Conservation (phyloP, 1,140 invertebrate species). For the Diorhabda carinulata region DNA sequence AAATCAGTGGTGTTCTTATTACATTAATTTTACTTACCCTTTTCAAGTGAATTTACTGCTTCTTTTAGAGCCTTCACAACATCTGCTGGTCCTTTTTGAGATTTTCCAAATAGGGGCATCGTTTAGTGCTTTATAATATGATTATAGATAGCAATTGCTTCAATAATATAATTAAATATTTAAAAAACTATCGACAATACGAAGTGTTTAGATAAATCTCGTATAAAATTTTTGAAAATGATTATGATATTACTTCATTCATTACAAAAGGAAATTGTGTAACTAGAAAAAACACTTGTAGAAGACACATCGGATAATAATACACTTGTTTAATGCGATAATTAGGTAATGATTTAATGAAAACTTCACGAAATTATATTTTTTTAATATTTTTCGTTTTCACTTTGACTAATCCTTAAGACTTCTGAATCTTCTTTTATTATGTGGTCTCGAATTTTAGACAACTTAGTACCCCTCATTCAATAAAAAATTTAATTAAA, state of each 20-base stretch:
- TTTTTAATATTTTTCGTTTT: neutral
- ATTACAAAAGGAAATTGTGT: neutral
- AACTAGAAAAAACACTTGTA: neutral
- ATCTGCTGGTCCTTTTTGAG: constrained; percentile 92
- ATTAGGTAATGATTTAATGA: neutral
- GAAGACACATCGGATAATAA: neutral
- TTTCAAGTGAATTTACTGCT: constrained; percentile 85
- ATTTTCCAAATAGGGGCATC: constrained; percentile 97
- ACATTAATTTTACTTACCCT: constrained; percentile 39
- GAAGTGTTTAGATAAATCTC: constrained; percentile 4
- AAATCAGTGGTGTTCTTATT: too few species aligned
- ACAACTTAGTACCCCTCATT: too few species aligned
- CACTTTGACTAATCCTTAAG: constrained; percentile 8
- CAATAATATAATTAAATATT: neutral
- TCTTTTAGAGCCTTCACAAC: constrained; percentile 95
- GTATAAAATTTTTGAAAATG: neutral
- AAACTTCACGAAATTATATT: constrained; percentile 1
- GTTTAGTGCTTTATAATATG: constrained; percentile 9
- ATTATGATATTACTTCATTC: constrained; percentile 11
- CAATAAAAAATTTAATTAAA: too few species aligned
- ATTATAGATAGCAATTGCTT: neutral
- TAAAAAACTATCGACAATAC: neutral
- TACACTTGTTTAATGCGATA: neutral
- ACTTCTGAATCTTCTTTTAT: neutral
- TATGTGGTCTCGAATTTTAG: too few species aligned